Base-by-base conservation (phyloP, 2,888 invertebrate genomes). In the Lepeophtheirus nordmannii region DNA sequence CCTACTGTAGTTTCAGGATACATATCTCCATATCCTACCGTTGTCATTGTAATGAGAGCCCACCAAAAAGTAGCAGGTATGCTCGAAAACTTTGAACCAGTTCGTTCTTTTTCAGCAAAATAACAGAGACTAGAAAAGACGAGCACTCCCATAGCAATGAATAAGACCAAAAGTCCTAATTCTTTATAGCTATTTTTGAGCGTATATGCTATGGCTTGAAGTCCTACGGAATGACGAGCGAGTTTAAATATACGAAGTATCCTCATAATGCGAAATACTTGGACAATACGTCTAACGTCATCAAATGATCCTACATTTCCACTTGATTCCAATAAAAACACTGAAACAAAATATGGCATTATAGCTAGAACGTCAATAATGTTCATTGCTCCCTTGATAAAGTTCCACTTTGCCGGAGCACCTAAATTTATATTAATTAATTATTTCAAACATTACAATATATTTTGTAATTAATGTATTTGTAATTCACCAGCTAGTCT, bases 31-130 rank as follows among this genome's bases (percentile, higher is more conserved):
- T 80, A 80, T 40, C 80, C 80, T 14, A 73, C 74, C 23, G 73
- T 72, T 12, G 74, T 74, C 74, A 74, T 74, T 41, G 79, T 80
- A 70, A 80, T 79, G 63, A 77, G 75, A 12, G 80, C 79, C 80
- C 80, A 80, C 80, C 80, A 80, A 71, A 80, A 80, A 8, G 79
- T 77, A 68, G 78, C 78, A n/a, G 80, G 80, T 69, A 80, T 80
- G 72, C 78, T 78, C 41, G 72, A 73, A 72, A 77, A 80, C 68
- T 74, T 73, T 23, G 76, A 76, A 41, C 73, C 74, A 30, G 71
- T 69, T 60, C 75, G 76, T 60, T 76, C 76, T 70, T 79, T 79
- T 72, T 80, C 80, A 62, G 80, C 80, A 71, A 80, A 80, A 72
- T 78, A 80, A 59, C 77, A 78, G 69, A 80, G 73, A 71, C 78